Conservation (phyloP, 2,113 vertebrate genomes). For the Ellobius talpinus region DNA sequence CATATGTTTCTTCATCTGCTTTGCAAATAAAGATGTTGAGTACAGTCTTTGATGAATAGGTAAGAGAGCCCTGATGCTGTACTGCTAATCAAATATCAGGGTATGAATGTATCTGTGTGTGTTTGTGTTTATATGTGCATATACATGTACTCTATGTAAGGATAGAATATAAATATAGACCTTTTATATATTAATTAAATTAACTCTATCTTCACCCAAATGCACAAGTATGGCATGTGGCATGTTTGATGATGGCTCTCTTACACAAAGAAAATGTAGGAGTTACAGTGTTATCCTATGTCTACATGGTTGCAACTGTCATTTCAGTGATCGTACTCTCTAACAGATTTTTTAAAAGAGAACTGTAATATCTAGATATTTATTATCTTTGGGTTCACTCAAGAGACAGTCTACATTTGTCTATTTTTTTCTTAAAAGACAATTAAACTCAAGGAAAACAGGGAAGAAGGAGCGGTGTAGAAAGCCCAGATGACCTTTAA, state of each 20-base stretch:
- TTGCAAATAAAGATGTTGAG: rapidly evolving
- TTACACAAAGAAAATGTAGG: neutral
- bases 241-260: rapidly evolving
- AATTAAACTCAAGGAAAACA: constrained; percentile 75
- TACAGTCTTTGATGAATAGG: neutral
- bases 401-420: constrained; percentile 62
- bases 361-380: neutral
- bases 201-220: neutral
- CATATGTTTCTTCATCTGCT: neutral
- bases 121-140: neutral
- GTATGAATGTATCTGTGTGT: neutral
- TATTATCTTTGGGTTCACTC: constrained; percentile 76
- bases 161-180: neutral
- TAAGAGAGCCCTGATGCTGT: neutral
- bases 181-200: neutral
- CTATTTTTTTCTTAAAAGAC: constrained; percentile 77
- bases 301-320: neutral
- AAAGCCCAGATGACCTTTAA: constrained; percentile 81
- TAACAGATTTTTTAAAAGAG: neutral
- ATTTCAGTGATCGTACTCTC: neutral
- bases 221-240: neutral
- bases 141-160: neutral
- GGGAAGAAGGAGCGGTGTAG: constrained; percentile 80
- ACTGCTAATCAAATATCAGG: neutral
- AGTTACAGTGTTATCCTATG: neutral